Conservation (phyloP, 2,113 vertebrate species). For the Bubo blakistoni region DNA sequence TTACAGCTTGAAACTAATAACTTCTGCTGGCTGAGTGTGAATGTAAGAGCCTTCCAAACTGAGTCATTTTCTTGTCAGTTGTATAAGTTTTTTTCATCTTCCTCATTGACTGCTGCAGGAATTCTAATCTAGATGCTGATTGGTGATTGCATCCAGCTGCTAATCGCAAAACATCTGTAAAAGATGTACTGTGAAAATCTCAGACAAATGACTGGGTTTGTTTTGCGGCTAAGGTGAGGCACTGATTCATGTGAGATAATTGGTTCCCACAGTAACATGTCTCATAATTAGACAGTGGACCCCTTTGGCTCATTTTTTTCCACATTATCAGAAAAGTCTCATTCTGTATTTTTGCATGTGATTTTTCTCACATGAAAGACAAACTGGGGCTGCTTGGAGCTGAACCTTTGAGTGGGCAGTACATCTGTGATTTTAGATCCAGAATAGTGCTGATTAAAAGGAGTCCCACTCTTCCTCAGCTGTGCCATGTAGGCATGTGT, state of each 20-base stretch:
- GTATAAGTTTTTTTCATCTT: not conserved
- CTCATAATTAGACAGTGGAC: not conserved
- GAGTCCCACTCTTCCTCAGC: not conserved
- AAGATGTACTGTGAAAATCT: not conserved
- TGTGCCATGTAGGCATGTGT: not conserved
- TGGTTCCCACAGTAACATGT: not conserved
- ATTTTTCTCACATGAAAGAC: not conserved
- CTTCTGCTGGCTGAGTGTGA: not conserved
- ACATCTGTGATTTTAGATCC: not conserved
- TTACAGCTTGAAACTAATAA: not conserved
- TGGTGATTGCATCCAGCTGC: not conserved
- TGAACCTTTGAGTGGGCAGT: not conserved
- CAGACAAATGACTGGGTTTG: not conserved
- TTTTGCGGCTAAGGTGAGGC: not conserved
- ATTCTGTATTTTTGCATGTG: not conserved
- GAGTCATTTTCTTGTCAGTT: not conserved
- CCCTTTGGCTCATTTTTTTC: not conserved
- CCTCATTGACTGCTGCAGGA: not conserved
- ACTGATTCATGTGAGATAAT: fast-evolving
- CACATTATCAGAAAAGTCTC: not conserved
- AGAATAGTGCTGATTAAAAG: not conserved
- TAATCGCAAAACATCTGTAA: not conserved
- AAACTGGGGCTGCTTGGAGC: not conserved
- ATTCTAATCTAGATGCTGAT: not conserved
- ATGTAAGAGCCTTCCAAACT: not conserved